phyloP scores from a whole-genome alignment of 2,113 vertebrate species.

The Bufo gargarizans region DNA sequence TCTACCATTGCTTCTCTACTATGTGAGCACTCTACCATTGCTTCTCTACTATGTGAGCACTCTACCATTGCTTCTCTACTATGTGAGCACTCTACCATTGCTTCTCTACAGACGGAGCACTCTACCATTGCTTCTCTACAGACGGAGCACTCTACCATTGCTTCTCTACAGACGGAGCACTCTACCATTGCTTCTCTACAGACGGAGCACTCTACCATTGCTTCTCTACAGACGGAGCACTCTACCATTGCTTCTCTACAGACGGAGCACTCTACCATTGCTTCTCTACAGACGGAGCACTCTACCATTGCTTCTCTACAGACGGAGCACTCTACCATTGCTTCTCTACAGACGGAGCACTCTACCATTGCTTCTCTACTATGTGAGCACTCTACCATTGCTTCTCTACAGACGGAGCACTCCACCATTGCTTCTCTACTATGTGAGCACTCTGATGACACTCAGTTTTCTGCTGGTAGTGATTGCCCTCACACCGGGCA shows the following conservation, averaged over 20 bases:
- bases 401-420: too few species aligned
- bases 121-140: not conserved
- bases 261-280: too few species aligned
- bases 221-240: not conserved
- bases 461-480: too few species aligned
- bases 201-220: too few species aligned
- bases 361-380: not conserved
- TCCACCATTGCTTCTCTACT: not conserved
- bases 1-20: too few species aligned
- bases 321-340: too few species aligned
- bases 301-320: not conserved
- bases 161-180: not conserved
- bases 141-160: too few species aligned
- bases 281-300: not conserved
- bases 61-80: not conserved
- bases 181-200: not conserved
- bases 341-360: not conserved
- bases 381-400: not conserved
- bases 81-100: not conserved
- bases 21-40: too few species aligned
- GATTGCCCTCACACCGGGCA: not conserved
- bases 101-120: too few species aligned
- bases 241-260: not conserved
- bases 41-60: not conserved
- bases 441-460: not conserved